Evolutionary conservation across 2,113 vertebrate species (phyloP), one percentile per base, ranked within the genome.

Genomic region (Hiodon tergisus): DNA sequence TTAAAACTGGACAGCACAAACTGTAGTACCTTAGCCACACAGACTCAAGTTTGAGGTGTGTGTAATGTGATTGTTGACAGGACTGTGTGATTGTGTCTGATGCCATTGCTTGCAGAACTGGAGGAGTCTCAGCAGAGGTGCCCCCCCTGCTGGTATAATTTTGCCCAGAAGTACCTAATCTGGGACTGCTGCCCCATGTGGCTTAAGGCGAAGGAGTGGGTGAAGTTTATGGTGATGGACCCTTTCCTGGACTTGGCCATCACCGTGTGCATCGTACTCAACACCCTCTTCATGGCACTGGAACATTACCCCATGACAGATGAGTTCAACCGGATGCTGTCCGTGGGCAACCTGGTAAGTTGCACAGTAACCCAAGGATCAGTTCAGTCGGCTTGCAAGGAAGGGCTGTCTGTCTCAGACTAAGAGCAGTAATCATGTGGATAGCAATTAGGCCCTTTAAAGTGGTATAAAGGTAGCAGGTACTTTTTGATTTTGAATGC

Each of bases 221-320:
- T 98, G 81, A 96, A 93, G 88, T 86, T 90, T 0, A 90, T 98
- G 88, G 95, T 99, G 83, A 98, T 97, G 95, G 97, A 99, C 81
- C 97, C 97, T 0, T 98, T 99, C 50, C 89, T 97, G 0, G 97
- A 99, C 85, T 91, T 99, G 70, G 89, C 94, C 31, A 98, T 99
- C 89, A 99, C 97, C 69, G 92, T 96, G 70, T 99, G 97, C 87
- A 99, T 99, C 55, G 96, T 99, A 70, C 90, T 99, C 74, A 99
- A 99, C 92, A 99, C 97, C 0, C 92, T 98, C 58, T 99, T 99
- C 91, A 98, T 99, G 97, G 96, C 97, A 0, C 69, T 99, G 87
- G 97, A 99, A 76, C 97, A 99, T 72, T 96, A 98, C 78, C 95
- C 98, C 84, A 99, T 99, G 97, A 98, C 97, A 0, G 85, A 91